Percentiles rank a stretch among this genome's conserved stretches.
phyloP scores from a whole-genome alignment of 2,888 invertebrate species.

The Lycocerus yunnanus region DNA sequence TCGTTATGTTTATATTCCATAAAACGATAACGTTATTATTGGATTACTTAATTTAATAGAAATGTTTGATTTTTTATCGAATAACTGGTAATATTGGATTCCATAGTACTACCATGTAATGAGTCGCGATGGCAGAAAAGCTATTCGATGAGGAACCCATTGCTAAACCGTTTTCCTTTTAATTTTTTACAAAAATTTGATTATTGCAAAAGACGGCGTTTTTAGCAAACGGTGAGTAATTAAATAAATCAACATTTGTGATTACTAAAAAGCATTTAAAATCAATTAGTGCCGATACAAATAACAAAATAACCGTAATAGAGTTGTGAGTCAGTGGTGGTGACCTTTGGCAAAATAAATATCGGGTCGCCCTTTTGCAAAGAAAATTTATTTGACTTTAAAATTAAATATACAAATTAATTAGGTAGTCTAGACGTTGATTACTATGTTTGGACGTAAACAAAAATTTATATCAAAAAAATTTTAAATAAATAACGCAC shows the following conservation, averaged over 20 bases:
- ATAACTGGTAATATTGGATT: neutral
- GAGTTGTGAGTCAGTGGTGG: slow-evolving; percentile 13
- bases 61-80: neutral
- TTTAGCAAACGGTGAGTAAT: neutral
- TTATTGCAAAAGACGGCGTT: neutral
- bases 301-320: neutral
- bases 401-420: slow-evolving; percentile 22
- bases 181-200: neutral
- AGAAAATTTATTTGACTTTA: slow-evolving; percentile 14
- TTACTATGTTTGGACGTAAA: neutral
- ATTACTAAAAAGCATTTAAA: neutral
- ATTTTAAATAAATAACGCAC: neutral
- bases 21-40: neutral
- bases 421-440: slow-evolving; percentile 23
- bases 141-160: neutral
- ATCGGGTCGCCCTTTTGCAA: slow-evolving; percentile 16
- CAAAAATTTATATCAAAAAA: neutral
- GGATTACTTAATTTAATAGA: neutral
- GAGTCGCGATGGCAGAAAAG: neutral
- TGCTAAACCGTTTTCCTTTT: neutral
- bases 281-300: neutral
- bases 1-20: neutral
- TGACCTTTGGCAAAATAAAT: slow-evolving; percentile 11
- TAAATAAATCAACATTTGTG: neutral
- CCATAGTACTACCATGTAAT: neutral